phyloP scores from a whole-genome alignment of 2,888 invertebrate genomes.

The Idaea straminata region DNA sequence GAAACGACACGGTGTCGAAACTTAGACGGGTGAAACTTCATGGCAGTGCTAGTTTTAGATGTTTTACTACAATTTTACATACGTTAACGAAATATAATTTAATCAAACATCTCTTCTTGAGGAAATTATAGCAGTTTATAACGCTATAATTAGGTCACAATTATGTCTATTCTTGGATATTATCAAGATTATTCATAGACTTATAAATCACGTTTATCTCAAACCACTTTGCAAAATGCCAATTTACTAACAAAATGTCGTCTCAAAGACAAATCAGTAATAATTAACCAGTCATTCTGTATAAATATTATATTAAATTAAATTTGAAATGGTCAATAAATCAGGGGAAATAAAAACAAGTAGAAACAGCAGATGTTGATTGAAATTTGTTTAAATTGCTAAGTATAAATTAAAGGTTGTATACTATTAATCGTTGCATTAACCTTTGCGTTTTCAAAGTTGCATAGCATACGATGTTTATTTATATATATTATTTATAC shows the following conservation, averaged over 20 bases:
- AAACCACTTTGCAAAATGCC: not conserved
- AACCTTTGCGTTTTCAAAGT: not conserved
- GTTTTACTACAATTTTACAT: too few species aligned
- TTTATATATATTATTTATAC: not conserved
- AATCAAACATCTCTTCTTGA: not conserved
- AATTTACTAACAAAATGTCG: slow-evolving; percentile 3
- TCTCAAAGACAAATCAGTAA: slow-evolving; percentile 2
- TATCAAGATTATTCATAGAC: not conserved
- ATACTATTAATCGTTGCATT: not conserved
- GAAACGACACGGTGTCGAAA: too few species aligned
- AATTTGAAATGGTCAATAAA: not conserved
- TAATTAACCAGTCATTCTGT: not conserved
- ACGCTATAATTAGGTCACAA: not conserved
- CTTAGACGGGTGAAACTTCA: too few species aligned
- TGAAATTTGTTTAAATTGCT: not conserved
- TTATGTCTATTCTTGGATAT: not conserved
- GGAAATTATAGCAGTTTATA: not conserved
- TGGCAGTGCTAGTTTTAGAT: too few species aligned
- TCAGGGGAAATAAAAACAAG: not conserved
- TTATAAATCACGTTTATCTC: not conserved
- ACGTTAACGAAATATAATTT: not conserved
- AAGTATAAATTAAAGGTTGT: too few species aligned
- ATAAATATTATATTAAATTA: not conserved
- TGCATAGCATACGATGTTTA: not conserved
- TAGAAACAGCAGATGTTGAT: not conserved